Base-by-base conservation (phyloP, 2,888 invertebrate species). In the Watsonalla binaria region DNA sequence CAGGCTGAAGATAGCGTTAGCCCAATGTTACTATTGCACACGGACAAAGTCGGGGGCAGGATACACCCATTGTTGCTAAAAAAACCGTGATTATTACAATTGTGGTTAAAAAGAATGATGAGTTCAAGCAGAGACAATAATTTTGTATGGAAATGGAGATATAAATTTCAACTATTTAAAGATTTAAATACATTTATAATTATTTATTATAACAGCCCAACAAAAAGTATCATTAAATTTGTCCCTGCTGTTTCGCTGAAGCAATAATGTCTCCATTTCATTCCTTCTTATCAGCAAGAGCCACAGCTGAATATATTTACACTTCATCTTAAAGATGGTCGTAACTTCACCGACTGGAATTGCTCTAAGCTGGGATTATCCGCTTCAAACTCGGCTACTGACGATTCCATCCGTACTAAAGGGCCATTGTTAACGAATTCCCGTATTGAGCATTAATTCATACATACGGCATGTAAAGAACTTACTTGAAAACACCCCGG, bases 311-410 rank as follows among this genome's bases (percentile, higher is more conserved):
- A 42, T 42, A 49, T 49, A 49, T 49, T 49, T 49, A 37, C 37
- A 49, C 37, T 15, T 14, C 9, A 14, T 48, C 35, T 49, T 37
- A 48, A 24, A 37, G 7, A 5, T 5, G 15, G 49, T 49, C 8
- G 48, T 7, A 48, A 47, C 6, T 47, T 5, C 46, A 47, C 35
- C 34, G 7, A 48, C 48, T 35, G 35, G 35, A 37, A 37, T 13
- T n/a, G 35, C 14, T 48, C 37, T 35, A 48, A 48, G 35, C 35
- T 37, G 35, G 37, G 48, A 48, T 49, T 49, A 49, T 37, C 37
- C 49, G 49, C 49, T 39, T 37, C 37, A 48, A 49, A 49, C 49
- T 49, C 39, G 49, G 49, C 37, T 49, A 8, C 13, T 48, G 7
- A 34, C 48, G 13, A 48, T 34, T 47, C 37, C 37, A 6, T 6